phyloP scores from a whole-genome alignment of 2,113 vertebrate genomes.

The Etheostoma spectabile region DNA sequence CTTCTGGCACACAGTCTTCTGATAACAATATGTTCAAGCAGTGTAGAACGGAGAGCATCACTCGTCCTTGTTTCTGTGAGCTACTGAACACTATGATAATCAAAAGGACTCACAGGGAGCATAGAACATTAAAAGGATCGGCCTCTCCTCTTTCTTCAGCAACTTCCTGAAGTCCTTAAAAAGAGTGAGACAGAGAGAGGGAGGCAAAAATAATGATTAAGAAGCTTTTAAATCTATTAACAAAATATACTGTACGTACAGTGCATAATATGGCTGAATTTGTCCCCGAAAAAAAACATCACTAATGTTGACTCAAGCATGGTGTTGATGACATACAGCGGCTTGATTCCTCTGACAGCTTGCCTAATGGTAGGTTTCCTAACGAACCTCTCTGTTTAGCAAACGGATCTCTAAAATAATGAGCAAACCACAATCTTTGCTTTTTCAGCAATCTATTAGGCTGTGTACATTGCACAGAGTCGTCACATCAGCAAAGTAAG shows the following conservation, averaged over 20 bases:
- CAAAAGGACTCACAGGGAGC: slow-evolving; percentile 92
- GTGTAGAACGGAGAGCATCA: not conserved
- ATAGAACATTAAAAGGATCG: slow-evolving; percentile 96
- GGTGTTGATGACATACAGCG: not conserved
- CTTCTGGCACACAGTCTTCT: slow-evolving; percentile 1
- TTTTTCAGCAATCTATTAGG: slow-evolving; percentile 20
- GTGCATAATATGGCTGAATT: not conserved
- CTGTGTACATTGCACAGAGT: not conserved
- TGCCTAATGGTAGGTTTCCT: not conserved
- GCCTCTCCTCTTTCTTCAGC: slow-evolving; percentile 95
- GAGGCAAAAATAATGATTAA: not conserved
- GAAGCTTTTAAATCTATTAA: not conserved
- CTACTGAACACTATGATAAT: not conserved
- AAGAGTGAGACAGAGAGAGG: not conserved
- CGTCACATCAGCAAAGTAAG: slow-evolving; percentile 26
- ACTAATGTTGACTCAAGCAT: not conserved
- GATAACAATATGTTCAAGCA: not conserved
- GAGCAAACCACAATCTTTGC: not conserved
- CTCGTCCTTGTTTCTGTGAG: slow-evolving; percentile 1
- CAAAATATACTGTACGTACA: not conserved
- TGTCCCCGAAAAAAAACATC: not conserved
- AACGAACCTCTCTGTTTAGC: slow-evolving; percentile 1
- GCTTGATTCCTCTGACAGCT: not conserved
- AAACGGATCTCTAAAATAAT: slow-evolving; percentile 23
- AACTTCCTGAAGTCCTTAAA: slow-evolving; percentile 93